phyloP scores from a whole-genome alignment of 2,888 invertebrate genomes.

The Icerya purchasi region DNA sequence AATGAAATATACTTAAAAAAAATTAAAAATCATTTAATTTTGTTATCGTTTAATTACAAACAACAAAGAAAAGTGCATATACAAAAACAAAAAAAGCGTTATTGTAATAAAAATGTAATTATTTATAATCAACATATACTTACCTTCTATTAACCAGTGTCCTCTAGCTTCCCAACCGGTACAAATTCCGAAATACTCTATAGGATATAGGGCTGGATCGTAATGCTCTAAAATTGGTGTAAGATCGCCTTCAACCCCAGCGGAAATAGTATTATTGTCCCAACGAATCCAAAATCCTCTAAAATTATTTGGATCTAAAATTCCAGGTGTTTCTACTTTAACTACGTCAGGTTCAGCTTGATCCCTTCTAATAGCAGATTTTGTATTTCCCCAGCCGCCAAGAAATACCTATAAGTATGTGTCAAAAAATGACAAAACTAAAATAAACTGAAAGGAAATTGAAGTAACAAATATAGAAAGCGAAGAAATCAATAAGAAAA shows the following conservation, averaged over 20 bases:
- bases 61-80: too few species aligned
- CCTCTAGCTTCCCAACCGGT: conserved; percentile 43
- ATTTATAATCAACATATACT: too few species aligned
- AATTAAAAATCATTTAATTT: too few species aligned
- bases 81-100: too few species aligned
- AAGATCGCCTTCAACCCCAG: conserved; percentile 48
- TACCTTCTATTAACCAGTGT: conserved; percentile 33
- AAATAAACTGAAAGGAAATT: too few species aligned
- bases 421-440: too few species aligned
- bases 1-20: too few species aligned
- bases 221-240: conserved; percentile 50
- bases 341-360: conserved; percentile 45
- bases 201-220: conserved; percentile 35
- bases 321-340: conserved; percentile 45
- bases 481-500: too few species aligned
- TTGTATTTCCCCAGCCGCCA: conserved; percentile 70
- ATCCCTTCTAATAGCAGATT: conserved; percentile 62
- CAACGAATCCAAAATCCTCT: conserved; percentile 70
- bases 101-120: too few species aligned
- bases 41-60: too few species aligned
- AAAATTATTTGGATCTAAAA: conserved; percentile 48
- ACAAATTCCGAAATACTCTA: conserved; percentile 39
- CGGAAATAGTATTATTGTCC: conserved; percentile 37
- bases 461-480: too few species aligned
- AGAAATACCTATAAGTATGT: conserved; percentile 42